Conservation (phyloP, 2,888 invertebrate species). For the Agrochola circellaris region DNA sequence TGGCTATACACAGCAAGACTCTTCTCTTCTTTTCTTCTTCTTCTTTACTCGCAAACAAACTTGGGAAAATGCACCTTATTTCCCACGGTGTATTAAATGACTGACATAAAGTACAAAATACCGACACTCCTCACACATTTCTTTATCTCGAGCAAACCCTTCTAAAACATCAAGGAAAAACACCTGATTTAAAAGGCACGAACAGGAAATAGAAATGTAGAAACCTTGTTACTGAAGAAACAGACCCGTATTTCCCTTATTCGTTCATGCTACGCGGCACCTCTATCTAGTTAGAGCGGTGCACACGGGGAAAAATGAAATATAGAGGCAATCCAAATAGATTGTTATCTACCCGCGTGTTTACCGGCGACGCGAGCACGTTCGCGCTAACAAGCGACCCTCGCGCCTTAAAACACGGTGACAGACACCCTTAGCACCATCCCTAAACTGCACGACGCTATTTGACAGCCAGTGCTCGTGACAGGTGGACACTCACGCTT, state of each 20-base stretch:
- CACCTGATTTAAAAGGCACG: conserved; percentile 57
- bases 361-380: conserved; percentile 89
- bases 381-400: conserved; percentile 88
- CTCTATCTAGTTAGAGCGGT: conserved; percentile 89
- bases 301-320: conserved; percentile 89
- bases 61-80: background rate
- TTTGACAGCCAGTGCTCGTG: conserved; percentile 84
- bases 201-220: conserved; percentile 63
- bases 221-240: conserved; percentile 79
- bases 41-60: background rate
- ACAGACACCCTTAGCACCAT: conserved; percentile 79
- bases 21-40: too few species aligned
- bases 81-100: background rate
- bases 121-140: background rate
- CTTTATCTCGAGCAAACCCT: conserved; percentile 14
- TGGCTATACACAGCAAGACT: background rate
- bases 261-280: conserved; percentile 77
- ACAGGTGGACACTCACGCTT: conserved; percentile 82
- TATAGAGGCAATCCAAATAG: conserved; percentile 91
- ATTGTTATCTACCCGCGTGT: conserved; percentile 91
- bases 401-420: conserved; percentile 80
- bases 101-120: background rate
- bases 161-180: conserved; percentile 27
- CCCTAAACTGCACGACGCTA: conserved; percentile 72
- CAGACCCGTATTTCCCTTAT: conserved; percentile 86